Percentiles rank a stretch among this genome's conserved stretches.
phyloP scores from a whole-genome alignment of 2,797 vertebrate species.

The Parauchenoglanis punctatus region DNA sequence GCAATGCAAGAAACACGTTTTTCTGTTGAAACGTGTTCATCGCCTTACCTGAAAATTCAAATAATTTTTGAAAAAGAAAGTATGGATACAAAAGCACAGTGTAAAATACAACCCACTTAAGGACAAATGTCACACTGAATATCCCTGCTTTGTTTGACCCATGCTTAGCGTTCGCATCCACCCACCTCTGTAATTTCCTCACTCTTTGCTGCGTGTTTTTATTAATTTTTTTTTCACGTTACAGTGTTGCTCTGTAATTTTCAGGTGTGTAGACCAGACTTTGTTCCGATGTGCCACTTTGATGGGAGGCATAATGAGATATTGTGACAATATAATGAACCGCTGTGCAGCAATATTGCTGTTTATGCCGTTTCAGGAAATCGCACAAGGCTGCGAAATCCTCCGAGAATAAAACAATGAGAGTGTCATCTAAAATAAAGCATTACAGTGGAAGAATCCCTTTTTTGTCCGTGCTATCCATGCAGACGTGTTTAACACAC shows the following conservation, averaged over 20 bases:
- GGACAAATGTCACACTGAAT: not conserved
- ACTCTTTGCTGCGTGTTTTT: not conserved
- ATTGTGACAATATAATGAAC: constrained; percentile 27
- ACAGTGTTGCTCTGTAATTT: constrained; percentile 2
- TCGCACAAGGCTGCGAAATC: not conserved
- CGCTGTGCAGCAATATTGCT: not conserved
- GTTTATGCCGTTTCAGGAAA: not conserved
- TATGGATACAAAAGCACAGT: not conserved
- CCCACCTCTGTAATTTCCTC: constrained; percentile 1
- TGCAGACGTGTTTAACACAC: not conserved
- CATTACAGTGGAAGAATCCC: not conserved
- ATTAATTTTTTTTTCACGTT: not conserved
- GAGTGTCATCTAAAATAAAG: not conserved
- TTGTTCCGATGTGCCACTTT: constrained; percentile 1
- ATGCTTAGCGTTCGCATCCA: not conserved
- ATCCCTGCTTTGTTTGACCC: not conserved
- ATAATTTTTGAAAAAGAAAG: not conserved
- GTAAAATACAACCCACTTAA: not conserved
- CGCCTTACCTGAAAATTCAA: not conserved
- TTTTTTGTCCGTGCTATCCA: not conserved
- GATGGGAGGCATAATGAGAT: constrained; percentile 29
- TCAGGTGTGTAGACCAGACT: not conserved
- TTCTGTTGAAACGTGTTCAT: not conserved
- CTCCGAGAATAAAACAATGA: not conserved
- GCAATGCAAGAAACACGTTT: not conserved